Evolutionary conservation across 2,113 vertebrate species (phyloP).

Genomic region (Podarcis muralis): DNA sequence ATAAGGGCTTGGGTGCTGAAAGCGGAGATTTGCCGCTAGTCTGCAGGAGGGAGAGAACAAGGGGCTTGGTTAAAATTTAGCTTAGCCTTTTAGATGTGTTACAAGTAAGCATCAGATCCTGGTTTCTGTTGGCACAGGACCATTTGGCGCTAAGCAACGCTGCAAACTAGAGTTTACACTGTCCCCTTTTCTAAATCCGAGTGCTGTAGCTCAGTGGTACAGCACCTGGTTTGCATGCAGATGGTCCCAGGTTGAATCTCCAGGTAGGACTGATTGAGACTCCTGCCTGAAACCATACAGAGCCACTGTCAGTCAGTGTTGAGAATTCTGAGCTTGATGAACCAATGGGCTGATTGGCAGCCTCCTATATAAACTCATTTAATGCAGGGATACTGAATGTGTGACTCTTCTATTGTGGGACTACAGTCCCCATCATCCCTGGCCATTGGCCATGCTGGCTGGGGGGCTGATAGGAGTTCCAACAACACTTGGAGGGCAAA

Average conservation of each 20-base stretch:
- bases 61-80: slow-evolving; percentile 13
- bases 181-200: neutral
- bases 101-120: neutral
- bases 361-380: too few relatives aligned
- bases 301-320: too few relatives aligned
- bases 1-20: neutral
- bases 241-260: too few relatives aligned
- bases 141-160: neutral
- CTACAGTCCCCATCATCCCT: neutral
- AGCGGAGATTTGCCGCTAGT: neutral
- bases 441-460: neutral
- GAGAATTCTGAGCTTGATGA: too few relatives aligned
- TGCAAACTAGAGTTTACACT: neutral
- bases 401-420: neutral
- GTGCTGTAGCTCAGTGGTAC: too few relatives aligned
- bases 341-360: too few relatives aligned
- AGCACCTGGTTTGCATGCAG: too few relatives aligned
- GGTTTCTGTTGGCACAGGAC: neutral
- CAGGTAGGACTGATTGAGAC: too few relatives aligned
- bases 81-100: neutral
- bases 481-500: neutral
- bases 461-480: neutral
- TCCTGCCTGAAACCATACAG: too few relatives aligned
- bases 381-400: neutral
- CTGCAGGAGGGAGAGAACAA: neutral